Percentiles rank a stretch among this genome's conserved stretches.
Evolutionary conservation across 2,113 vertebrate genomes (phyloP).

Genomic region (Melanostigma gelatinosum): DNA sequence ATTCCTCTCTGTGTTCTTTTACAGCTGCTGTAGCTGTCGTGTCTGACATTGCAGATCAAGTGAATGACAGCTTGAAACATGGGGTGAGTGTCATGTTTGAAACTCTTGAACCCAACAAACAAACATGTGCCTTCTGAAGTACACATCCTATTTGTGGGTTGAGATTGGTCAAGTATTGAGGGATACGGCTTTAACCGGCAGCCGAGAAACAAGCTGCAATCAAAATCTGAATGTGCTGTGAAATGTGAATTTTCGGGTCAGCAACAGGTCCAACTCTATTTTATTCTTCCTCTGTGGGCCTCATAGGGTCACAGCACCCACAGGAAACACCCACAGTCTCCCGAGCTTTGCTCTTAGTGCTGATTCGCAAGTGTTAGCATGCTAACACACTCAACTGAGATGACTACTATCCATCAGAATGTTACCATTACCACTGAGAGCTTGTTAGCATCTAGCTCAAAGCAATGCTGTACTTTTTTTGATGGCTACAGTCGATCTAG

Average conservation of each 20-base stretch:
- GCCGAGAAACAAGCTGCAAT: not conserved
- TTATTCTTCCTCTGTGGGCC: not conserved
- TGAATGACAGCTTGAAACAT: conserved; percentile 89
- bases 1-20: conserved; percentile 32
- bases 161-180: not conserved
- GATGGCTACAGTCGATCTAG: not conserved
- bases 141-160: no score
- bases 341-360: not conserved
- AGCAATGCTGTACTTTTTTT: not conserved
- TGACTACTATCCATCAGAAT: not conserved
- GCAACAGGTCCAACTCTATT: not conserved
- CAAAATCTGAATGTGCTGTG: not conserved
- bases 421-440: not conserved
- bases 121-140: not conserved
- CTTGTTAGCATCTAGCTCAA: not conserved
- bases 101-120: not conserved
- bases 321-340: not conserved
- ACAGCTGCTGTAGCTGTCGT: conserved; percentile 88
- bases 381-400: not conserved
- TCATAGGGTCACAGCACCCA: not conserved
- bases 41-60: conserved; percentile 89
- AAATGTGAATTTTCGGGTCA: not conserved
- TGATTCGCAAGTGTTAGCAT: not conserved
- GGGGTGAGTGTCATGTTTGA: conserved; percentile 85
- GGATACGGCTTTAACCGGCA: not conserved